Evolutionary conservation across 2,888 invertebrate genomes (phyloP).

Genomic region (Rotaria socialis): DNA sequence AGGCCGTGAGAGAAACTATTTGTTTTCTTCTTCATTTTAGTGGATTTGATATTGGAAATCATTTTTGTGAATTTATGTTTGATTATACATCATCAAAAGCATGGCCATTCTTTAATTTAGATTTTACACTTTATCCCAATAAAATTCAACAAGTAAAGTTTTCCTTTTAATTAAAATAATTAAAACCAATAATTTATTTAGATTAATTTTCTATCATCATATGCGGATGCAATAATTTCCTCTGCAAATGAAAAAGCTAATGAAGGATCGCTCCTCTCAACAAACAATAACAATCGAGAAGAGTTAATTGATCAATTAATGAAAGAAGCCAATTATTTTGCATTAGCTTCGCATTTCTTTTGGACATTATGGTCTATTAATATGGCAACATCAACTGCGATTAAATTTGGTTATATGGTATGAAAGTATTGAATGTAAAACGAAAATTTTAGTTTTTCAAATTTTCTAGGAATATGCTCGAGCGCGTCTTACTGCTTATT

Average conservation of each 20-base stretch:
- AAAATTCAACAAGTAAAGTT: constrained; percentile 71
- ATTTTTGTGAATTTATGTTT: constrained; percentile 59
- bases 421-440: not conserved
- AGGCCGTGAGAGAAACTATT: not conserved
- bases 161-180: not conserved
- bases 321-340: constrained; percentile 75
- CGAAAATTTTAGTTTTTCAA: not conserved
- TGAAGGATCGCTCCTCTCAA: not conserved
- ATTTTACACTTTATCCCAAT: constrained; percentile 70
- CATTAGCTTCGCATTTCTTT: constrained; percentile 81
- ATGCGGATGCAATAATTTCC: not conserved
- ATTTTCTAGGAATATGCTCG: constrained; percentile 20
- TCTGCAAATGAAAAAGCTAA: not conserved
- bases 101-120: constrained; percentile 53
- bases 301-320: constrained; percentile 60
- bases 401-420: constrained; percentile 90
- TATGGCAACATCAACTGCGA: constrained; percentile 78
- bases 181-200: not conserved
- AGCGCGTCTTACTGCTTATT: not conserved
- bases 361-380: constrained; percentile 89
- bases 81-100: constrained; percentile 52
- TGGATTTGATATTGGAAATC: constrained; percentile 59
- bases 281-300: not conserved
- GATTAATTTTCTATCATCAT: not conserved
- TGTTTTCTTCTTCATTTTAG: constrained; percentile 49